Evolutionary conservation across 2,797 vertebrate species (phyloP).

Genomic region (Garrulus glandarius): DNA sequence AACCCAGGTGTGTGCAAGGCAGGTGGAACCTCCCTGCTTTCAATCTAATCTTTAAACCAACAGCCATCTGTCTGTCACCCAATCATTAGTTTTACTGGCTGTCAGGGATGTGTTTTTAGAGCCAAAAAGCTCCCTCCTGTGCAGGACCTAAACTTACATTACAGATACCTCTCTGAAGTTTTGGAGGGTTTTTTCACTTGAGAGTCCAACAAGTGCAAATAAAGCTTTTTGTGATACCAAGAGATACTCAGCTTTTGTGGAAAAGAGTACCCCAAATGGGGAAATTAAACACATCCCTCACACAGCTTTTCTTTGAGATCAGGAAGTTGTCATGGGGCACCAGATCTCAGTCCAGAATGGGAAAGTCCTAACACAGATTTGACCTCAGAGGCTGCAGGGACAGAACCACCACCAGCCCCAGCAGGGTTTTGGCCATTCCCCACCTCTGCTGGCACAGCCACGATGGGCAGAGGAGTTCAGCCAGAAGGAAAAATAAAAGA

Average conservation of each 20-base stretch:
- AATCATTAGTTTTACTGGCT: background rate
- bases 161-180: background rate
- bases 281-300: background rate
- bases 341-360: background rate
- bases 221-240: background rate
- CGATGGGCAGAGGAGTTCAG: background rate
- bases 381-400: background rate
- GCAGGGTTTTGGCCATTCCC: background rate
- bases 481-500: background rate
- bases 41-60: background rate
- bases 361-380: background rate
- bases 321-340: background rate
- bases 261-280: background rate
- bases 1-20: background rate
- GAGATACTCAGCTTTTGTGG: background rate
- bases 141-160: background rate
- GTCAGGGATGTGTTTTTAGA: background rate
- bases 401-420: background rate
- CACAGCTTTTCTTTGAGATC: background rate
- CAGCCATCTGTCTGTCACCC: background rate
- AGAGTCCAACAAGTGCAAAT: background rate
- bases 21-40: background rate
- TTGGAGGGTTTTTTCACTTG: background rate
- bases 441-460: background rate
- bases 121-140: background rate